Evolutionary conservation across 1,140 invertebrate genomes (phyloP).

Genomic region (Daktulosphaira vitifoliae): DNA sequence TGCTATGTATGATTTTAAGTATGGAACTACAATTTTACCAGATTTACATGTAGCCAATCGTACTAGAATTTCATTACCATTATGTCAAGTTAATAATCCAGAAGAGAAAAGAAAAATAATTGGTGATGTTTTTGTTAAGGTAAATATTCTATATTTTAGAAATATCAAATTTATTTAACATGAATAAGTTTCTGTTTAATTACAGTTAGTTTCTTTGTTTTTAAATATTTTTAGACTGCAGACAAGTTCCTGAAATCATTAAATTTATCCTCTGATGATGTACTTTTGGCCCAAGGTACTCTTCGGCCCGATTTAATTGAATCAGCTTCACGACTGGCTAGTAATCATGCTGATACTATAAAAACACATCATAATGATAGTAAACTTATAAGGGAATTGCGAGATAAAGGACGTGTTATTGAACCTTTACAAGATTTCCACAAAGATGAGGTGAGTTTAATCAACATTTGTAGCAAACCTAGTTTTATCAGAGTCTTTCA

Average conservation of each 20-base stretch:
- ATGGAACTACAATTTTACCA: slow-evolving; percentile 67
- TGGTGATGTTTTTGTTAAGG: slow-evolving; percentile 92
- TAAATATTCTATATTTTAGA: slow-evolving; percentile 38
- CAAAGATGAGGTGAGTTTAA: slow-evolving; percentile 90
- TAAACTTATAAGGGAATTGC: slow-evolving; percentile 80
- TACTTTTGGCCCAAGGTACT: slow-evolving; percentile 81
- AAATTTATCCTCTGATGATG: slow-evolving; percentile 75
- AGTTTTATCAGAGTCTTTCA: no score
- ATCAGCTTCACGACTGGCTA: slow-evolving; percentile 81
- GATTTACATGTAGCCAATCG: slow-evolving; percentile 51
- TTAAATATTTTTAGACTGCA: slow-evolving; percentile 50
- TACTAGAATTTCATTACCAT: slow-evolving; percentile 70
- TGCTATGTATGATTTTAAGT: slow-evolving; percentile 61
- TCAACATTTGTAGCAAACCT: no score
- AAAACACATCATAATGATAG: slow-evolving; percentile 99
- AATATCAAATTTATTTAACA: no score
- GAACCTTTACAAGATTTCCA: slow-evolving; percentile 99
- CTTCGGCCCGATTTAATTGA: slow-evolving; percentile 96
- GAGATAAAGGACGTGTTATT: slow-evolving; percentile 78
- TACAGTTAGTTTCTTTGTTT: neutral
- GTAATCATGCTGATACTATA: slow-evolving; percentile 81
- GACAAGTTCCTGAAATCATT: slow-evolving; percentile 73
- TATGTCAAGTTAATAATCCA: slow-evolving; percentile 78
- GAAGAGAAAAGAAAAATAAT: slow-evolving; percentile 99
- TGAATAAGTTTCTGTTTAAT: no score